Evolutionary conservation across 2,888 invertebrate genomes (phyloP), one percentile per base, ranked within the genome.

Genomic region (Athalia rosae): DNA sequence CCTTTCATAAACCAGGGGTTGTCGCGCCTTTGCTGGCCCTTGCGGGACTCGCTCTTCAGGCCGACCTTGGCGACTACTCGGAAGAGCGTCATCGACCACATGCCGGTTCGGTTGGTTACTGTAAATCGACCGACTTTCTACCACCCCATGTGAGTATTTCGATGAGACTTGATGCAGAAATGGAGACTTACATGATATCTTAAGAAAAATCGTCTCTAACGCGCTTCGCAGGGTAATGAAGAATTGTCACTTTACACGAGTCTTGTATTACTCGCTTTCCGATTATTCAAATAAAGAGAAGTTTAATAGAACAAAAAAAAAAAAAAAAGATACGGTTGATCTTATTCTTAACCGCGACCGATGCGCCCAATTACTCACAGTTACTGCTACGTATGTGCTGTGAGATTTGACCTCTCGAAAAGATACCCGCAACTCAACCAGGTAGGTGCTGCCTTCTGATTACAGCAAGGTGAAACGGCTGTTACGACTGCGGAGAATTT

Each of bases 11-110:
- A 81, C 92, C 94, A 80, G 92, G 93, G 79, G 92, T 94, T 88
- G 95, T 93, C 90, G 93, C 91, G 88, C 93, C 95, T 74, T 90
- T 95, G 84, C 94, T 97, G 87, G 92, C 95, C 82, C 92, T 98
- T 86, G 97, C 97, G 64, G 97, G 97, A 15, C 92, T 96, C 86
- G 97, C 98, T 78, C 92, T 99, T 83, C 98, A 98, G 91, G 97
- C 98, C 59, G 98, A 98, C 90, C 93, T 95, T 87, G 98, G 98
- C 58, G 96, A 97, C 91, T 95, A 92, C 87, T 91, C 92, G 82
- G 92, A 93, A 80, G 91, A 92, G 80, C 86, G 89, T 64, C 89
- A 89, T 80, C 84, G 87, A 79, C 85, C 87, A 53, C 86, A 86
- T 80, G 86, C 86, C 78, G 87, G 89, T 80, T 83, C 86, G 66